Base-by-base conservation (phyloP, 2,888 invertebrate genomes). In the Andrena minutula region DNA sequence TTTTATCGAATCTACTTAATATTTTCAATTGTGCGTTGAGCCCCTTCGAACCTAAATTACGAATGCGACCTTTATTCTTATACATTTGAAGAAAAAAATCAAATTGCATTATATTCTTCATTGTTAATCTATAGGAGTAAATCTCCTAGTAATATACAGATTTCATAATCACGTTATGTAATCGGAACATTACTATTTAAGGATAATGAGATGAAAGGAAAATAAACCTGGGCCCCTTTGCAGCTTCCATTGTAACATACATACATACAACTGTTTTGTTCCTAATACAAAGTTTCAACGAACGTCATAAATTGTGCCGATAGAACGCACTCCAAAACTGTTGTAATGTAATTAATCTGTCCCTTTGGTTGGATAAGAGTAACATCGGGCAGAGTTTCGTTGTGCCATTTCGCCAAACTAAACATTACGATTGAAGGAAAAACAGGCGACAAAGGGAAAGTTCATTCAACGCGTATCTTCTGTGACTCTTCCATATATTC, bases 401-500 rank as follows among this genome's bases (percentile, higher is more conserved):
- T 12, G 56, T 26, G 1, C 1, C 53, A 8, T 53, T 20, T 8
- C 7, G 53, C 20, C 56, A 56, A 10, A 56, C 0, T 26, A 4
- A 56, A 12, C 56, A 23, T 60, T n/a, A 30, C 30, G 30, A 26
- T 60, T 8, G 60, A 65, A 65, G 47, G 4, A 3, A 2, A 16
- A 49, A 49, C n/a, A 28, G 10, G 2, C 23, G 49, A 41, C 23
- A 26, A 28, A 35, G 4, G 56, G 16, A 53, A 35, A 16, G n/a
- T n/a, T 64, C 2, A 64, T 56, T n/a, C n/a, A n/a, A 35, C 6
- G 16, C 28, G n/a, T 58, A 58, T n/a, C 30, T n/a, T 32, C 32
- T 47, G 16, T 2, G 49, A 58, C 32, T 71, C 35, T 75, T 75
- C 75, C 63, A 35, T 23, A 5, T 1, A 28, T 63, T 72, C 41